These are phyloP conservation scores for Ips nitidus DNA, from an alignment of 1,140 invertebrate species.

Conservation along the genomic window DNA sequence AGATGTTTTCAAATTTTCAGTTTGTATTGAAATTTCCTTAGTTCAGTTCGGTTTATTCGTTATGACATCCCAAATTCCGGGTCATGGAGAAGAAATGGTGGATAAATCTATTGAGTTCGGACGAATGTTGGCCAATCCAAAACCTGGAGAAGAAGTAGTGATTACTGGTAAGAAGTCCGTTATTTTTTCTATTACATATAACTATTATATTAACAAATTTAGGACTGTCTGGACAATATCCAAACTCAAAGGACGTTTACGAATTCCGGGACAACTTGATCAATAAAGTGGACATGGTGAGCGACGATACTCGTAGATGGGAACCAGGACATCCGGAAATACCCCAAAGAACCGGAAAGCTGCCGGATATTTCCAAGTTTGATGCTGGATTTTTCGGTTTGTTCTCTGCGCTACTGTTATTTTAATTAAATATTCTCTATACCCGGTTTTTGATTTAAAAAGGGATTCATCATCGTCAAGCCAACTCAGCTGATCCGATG, in stretches of 20 bases:
- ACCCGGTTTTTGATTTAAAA: background rate
- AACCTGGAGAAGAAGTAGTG: constrained; percentile 76
- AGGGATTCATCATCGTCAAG: constrained; percentile 77
- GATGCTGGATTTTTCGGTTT: constrained; percentile 78
- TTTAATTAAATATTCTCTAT: background rate
- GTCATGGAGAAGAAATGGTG: background rate
- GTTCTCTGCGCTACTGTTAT: background rate
- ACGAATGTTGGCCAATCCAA: constrained; percentile 33
- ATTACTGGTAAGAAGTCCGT: constrained; percentile 59
- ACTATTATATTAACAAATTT: background rate
- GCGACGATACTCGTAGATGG: constrained; percentile 77
- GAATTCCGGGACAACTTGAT: constrained; percentile 81
- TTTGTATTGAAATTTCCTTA: no score
- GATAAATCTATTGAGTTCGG: constrained; percentile 19
- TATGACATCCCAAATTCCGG: constrained; percentile 8
- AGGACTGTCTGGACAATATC: constrained; percentile 83
- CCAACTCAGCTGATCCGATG: constrained; percentile 87
- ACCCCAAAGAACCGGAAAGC: constrained; percentile 74
- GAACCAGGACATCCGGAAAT: constrained; percentile 67
- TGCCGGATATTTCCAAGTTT: constrained; percentile 78
- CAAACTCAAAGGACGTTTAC: constrained; percentile 77
- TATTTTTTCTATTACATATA: background rate
- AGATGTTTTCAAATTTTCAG: no score
- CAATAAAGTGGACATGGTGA: constrained; percentile 80
- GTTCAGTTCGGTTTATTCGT: background rate